Conservation (phyloP, 2,888 invertebrate genomes). For the Hydraecia micacea region DNA sequence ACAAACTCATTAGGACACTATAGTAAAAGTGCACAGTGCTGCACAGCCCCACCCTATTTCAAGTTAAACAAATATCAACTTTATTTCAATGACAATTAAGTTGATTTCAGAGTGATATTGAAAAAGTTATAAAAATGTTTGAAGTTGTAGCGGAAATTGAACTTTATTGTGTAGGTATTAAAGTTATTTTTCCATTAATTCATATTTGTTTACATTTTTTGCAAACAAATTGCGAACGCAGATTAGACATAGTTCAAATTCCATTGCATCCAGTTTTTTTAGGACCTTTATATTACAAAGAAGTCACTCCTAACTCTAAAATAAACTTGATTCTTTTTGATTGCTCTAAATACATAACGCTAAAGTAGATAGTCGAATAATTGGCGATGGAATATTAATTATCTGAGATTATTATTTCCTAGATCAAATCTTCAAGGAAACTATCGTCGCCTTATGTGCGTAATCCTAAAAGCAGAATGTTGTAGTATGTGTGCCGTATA, state of each 20-base stretch:
- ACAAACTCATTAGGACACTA: neutral
- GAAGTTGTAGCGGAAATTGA: too few relatives aligned
- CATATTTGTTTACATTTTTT: too few relatives aligned
- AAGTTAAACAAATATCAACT: too few relatives aligned
- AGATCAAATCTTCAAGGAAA: neutral
- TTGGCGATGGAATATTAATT: neutral
- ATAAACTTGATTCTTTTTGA: neutral
- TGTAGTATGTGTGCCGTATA: constrained; percentile 30
- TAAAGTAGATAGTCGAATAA: neutral
- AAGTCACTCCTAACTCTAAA: neutral
- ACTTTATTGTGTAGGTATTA: too few relatives aligned
- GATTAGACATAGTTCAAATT: neutral
- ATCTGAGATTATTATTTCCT: neutral
- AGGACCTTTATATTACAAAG: neutral
- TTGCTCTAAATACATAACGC: neutral
- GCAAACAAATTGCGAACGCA: too few relatives aligned
- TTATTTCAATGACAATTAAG: too few relatives aligned
- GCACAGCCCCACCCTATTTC: too few relatives aligned
- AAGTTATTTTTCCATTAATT: too few relatives aligned
- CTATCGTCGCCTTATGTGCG: neutral
- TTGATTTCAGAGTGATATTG: too few relatives aligned
- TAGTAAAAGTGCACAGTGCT: too few relatives aligned
- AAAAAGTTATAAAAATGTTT: too few relatives aligned
- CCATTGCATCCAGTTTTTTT: neutral
- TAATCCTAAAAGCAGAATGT: constrained; percentile 26